Base-by-base conservation (phyloP, 2,113 vertebrate species). In the Heterotis niloticus region DNA sequence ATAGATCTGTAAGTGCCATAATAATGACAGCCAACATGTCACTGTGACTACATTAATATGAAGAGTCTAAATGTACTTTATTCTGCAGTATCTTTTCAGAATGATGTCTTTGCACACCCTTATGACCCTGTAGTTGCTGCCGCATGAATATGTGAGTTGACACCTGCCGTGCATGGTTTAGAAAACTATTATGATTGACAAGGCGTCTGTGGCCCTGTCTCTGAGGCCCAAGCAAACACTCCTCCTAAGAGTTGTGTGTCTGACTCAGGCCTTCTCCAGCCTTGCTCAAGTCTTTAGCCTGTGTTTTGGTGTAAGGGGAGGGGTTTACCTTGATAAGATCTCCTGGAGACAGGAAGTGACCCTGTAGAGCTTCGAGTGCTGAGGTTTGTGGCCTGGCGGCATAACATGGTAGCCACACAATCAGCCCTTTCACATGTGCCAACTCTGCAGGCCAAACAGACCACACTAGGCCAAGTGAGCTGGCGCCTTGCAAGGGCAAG, bases 341-440 rank as follows among this genome's bases (percentile, higher is more conserved):
- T 67, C 29, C n/a, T 34, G 10, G 64, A 54, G n/a, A 51, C 64
- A 66, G 76, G 76, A 78, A 78, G 76, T 13, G 76, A 64, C 24
- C 52, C 52, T 12, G 1, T 10, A 13, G 20, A 1, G 34, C 24
- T 5, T 10, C 13, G 69, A 17, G 0, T 14, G 71, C 54, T 7
- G 14, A 1, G 14, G 13, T 51, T 51, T 44, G 28, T 44, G 59
- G 26, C 59, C 73, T 5, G 24, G 29, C 12, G 14, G 67, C 26
- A 12, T n/a, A 12, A 59, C 13, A 26, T 26, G 57, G 24, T 18
- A n/a, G 71, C 54, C 56, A 13, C 14, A 73, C 34, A 44, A 44
- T 51, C 64, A 5, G 76, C 64, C 44, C 64, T 66, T 67, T 77
- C 51, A 77, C 56, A n/a, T 77, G 76, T 52, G 51, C 5, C 17